A percentile compares a stretch with the other conserved stretches of the same genome.
Evolutionary conservation across 2,797 vertebrate species (phyloP).

Genomic region (Labeo calbasu): DNA sequence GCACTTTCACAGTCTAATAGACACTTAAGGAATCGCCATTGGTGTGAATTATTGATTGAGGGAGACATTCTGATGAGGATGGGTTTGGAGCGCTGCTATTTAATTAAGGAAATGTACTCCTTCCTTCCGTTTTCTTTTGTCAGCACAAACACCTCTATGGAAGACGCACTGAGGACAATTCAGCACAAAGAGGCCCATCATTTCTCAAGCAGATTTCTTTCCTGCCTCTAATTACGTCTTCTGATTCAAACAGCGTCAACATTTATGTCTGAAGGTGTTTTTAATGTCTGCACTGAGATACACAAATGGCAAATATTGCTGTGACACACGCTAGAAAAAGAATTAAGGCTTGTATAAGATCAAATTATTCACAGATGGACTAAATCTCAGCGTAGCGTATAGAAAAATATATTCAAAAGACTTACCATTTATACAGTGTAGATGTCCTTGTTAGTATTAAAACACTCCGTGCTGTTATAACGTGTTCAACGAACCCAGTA

Average conservation of each 20-base stretch:
- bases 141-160: slow-evolving; percentile 69
- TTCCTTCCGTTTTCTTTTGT: slow-evolving; percentile 61
- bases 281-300: slow-evolving; percentile 77
- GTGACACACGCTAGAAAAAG: slow-evolving; percentile 68
- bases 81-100: slow-evolving; percentile 62
- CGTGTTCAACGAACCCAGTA: neutral
- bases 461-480: neutral
- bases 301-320: slow-evolving; percentile 66
- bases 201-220: slow-evolving; percentile 18
- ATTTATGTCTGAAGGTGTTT: slow-evolving; percentile 81
- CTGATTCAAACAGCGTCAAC: slow-evolving; percentile 71
- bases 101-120: slow-evolving; percentile 72
- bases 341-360: slow-evolving; percentile 74
- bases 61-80: slow-evolving; percentile 57
- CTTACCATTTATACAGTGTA: neutral
- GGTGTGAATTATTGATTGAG: slow-evolving; percentile 59
- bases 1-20: slow-evolving; percentile 33
- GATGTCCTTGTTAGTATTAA: neutral
- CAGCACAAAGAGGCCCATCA: slow-evolving; percentile 33
- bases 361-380: slow-evolving; percentile 66
- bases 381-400: neutral
- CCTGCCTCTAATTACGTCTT: slow-evolving; percentile 58
- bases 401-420: neutral
- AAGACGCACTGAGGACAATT: slow-evolving; percentile 67
- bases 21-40: slow-evolving; percentile 34